Evolutionary conservation across 2,797 vertebrate species (phyloP), one percentile per base, ranked within the genome.

Genomic region (Nannoperca australis): DNA sequence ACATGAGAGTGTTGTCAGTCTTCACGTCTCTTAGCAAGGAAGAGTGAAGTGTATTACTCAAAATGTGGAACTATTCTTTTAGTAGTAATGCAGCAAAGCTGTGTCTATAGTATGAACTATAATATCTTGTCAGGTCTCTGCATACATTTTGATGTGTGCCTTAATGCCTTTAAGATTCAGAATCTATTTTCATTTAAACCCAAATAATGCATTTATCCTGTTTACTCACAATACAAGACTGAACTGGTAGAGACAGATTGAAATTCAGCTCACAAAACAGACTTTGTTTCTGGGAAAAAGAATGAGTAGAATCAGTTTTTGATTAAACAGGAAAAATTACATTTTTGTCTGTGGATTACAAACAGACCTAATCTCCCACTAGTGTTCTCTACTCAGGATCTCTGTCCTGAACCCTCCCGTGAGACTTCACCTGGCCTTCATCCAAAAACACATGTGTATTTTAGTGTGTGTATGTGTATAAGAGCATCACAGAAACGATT

Each of bases 271-370:
- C 60, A 42, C 15, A 47, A 79, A 79, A 45, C 56, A 78, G 70
- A 86, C 70, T 84, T 85, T 15, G 76, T 81, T 89, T 91, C 85
- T 56, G 44, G 61, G 86, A 91, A 88, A 34, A 78, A 83, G 76
- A 88, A 90, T 85, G 76, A 90, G 70, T 59, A 70, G 84, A 92
- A 90, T 87, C 77, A 74, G 65, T 78, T 91, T 78, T 86, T 87
- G 84, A 93, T 92, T 92, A 89, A 92, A 92, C 65, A 63, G 61
- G 74, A 54, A 81, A 73, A 78, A 86, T 53, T 73, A 88, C 72
- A 73, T 87, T 86, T 86, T 56, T 73, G 68, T 20, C 63, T 14
- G 62, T 84, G 88, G 90, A 92, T 94, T 93, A 92, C 70, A 86
- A 87, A 82, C 83, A 78, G 65, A 76, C 80, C 83, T 92, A 89